Conservation (phyloP, 2,113 vertebrate genomes). For the Phoxinus phoxinus region DNA sequence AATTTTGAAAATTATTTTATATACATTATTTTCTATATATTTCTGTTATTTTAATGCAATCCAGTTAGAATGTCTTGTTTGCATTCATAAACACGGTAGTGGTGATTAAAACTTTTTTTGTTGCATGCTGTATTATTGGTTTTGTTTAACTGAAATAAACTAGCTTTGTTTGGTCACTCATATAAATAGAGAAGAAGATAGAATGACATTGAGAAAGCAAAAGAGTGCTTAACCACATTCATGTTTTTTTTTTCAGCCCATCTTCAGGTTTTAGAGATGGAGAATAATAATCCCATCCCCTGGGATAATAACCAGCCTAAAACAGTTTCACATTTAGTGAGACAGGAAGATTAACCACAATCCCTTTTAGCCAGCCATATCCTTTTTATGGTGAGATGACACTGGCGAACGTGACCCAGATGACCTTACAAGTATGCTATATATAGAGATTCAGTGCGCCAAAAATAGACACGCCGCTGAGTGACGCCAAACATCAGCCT, state of each 20-base stretch:
- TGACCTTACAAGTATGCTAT: conserved; percentile 64
- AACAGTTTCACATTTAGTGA: conserved; percentile 57
- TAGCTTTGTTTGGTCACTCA: background rate
- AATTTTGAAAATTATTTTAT: background rate
- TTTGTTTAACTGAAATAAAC: background rate
- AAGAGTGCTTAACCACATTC: conserved; percentile 43
- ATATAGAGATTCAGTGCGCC: conserved; percentile 65
- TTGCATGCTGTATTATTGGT: background rate
- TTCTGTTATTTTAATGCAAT: background rate
- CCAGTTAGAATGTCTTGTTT: background rate
- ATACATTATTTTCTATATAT: background rate
- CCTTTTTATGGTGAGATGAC: conserved; percentile 58
- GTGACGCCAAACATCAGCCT: conserved; percentile 54
- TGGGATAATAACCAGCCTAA: conserved; percentile 19
- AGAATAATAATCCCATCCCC: conserved; percentile 33
- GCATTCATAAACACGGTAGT: background rate
- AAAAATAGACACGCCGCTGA: conserved; percentile 68
- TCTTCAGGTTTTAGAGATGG: conserved; percentile 27
- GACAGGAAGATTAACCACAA: conserved; percentile 57
- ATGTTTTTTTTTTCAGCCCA: background rate
- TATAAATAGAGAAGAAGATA: background rate
- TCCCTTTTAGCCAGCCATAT: conserved; percentile 56
- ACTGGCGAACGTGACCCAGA: conserved; percentile 61
- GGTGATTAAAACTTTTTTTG: background rate
- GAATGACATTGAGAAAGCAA: background rate